Conservation (phyloP, 2,888 invertebrate genomes). For the Polymixis flavicincta region DNA sequence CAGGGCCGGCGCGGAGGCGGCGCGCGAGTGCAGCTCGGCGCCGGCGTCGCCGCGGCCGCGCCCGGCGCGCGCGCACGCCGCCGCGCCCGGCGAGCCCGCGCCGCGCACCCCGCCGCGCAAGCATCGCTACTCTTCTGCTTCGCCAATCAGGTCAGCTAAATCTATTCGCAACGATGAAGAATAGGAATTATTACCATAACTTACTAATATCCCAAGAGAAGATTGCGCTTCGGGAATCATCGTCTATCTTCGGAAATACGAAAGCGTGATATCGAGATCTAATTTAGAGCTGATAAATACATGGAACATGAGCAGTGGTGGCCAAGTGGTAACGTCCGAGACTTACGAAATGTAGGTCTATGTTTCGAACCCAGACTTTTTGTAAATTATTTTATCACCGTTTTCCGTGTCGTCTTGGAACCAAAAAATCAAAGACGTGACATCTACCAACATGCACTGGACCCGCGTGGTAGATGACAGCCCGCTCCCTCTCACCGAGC, state of each 20-base stretch:
- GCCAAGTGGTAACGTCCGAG: background rate
- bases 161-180: background rate
- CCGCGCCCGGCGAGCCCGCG: conserved; percentile 83
- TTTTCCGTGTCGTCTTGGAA: background rate
- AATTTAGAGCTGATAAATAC: background rate
- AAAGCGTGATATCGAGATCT: background rate
- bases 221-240: background rate
- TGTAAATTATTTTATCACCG: background rate
- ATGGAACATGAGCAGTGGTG: background rate
- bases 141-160: conserved; percentile 92
- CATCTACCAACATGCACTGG: background rate
- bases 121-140: conserved; percentile 94
- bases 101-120: conserved; percentile 72
- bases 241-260: background rate
- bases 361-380: too few relatives aligned
- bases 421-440: background rate
- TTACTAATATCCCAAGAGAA: background rate
- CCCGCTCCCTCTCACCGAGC: background rate
- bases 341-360: background rate
- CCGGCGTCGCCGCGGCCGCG: conserved; percentile 90
- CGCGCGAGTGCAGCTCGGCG: conserved; percentile 83
- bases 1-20: conserved; percentile 51
- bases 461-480: background rate
- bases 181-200: background rate
- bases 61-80: conserved; percentile 91